Percentiles rank a stretch among this genome's conserved stretches.
phyloP scores from a whole-genome alignment of 2,113 vertebrate genomes.

The Ciconia stormi region DNA sequence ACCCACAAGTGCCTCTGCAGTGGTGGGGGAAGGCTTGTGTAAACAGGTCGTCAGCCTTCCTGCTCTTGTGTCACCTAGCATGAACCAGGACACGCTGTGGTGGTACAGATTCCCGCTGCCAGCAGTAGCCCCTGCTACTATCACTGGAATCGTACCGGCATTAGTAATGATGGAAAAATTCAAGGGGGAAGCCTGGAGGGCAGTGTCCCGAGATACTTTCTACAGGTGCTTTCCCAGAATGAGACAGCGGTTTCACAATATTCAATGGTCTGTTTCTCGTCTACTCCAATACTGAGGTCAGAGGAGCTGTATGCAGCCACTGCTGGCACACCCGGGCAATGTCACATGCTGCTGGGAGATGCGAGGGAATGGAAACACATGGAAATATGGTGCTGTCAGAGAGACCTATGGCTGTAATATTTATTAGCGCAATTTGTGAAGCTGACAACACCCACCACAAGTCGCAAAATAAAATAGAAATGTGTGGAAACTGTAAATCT shows the following conservation, averaged over 20 bases:
- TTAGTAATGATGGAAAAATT: not conserved
- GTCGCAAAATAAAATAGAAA: not conserved
- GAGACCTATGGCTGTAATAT: not conserved
- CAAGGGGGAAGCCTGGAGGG: not conserved
- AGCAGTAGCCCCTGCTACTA: not conserved
- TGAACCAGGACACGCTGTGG: not conserved
- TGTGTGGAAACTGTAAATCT: not conserved
- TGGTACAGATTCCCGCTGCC: not conserved
- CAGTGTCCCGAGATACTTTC: not conserved
- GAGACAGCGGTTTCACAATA: not conserved
- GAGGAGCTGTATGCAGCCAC: not conserved
- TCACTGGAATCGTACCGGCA: not conserved
- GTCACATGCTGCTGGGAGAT: not conserved
- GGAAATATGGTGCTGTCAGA: not conserved
- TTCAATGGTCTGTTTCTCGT: not conserved
- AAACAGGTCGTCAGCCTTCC: not conserved
- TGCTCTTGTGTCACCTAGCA: not conserved
- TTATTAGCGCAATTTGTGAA: not conserved
- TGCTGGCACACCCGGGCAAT: not conserved
- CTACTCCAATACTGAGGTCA: not conserved
- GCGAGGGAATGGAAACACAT: not conserved
- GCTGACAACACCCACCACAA: not conserved
- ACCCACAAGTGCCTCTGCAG: not conserved
- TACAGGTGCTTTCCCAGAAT: not conserved
- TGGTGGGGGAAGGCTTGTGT: not conserved